Evolutionary conservation across 1,140 invertebrate species (phyloP).

Genomic region (Ostrea denselamellosa): DNA sequence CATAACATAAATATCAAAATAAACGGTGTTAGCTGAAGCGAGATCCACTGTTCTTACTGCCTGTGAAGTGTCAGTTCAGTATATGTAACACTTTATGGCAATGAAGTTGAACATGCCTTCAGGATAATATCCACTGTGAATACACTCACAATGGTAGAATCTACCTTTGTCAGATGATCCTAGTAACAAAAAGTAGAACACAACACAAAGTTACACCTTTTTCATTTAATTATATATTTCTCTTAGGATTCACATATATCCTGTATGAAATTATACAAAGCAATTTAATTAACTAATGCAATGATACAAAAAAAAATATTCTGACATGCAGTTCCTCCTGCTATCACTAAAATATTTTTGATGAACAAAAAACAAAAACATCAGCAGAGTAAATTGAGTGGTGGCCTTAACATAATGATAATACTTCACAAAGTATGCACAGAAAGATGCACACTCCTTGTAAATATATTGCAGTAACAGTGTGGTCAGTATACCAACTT

Average conservation of each 20-base stretch:
- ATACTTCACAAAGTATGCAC: neutral
- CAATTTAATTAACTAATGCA: conserved; percentile 30
- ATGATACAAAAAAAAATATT: conserved; percentile 32
- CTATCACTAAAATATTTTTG: conserved; percentile 22
- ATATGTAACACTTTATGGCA: too few species aligned
- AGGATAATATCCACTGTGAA: too few species aligned
- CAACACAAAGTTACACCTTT: neutral
- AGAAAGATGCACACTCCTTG: neutral
- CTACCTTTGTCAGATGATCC: too few species aligned
- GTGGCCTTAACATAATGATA: neutral
- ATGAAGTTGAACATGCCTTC: too few species aligned
- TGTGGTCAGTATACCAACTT: neutral
- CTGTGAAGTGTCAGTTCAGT: too few species aligned
- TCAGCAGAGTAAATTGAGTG: neutral
- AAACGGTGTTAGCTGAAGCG: too few species aligned
- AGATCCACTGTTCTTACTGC: too few species aligned
- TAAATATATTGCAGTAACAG: neutral
- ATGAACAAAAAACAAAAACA: conserved; percentile 20
- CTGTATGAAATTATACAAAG: conserved; percentile 30
- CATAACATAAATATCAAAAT: too few species aligned
- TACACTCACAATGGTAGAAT: too few species aligned
- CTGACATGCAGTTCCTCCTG: conserved; percentile 11
- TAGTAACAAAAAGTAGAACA: too few species aligned
- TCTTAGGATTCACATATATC: conserved; percentile 19
- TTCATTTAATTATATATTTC: conserved; percentile 26